A percentile compares a stretch with the other conserved stretches of the same genome.
These are phyloP conservation scores for Bimastos eiseni DNA, from an alignment of 2,888 invertebrate species.

Conservation along the genomic window DNA sequence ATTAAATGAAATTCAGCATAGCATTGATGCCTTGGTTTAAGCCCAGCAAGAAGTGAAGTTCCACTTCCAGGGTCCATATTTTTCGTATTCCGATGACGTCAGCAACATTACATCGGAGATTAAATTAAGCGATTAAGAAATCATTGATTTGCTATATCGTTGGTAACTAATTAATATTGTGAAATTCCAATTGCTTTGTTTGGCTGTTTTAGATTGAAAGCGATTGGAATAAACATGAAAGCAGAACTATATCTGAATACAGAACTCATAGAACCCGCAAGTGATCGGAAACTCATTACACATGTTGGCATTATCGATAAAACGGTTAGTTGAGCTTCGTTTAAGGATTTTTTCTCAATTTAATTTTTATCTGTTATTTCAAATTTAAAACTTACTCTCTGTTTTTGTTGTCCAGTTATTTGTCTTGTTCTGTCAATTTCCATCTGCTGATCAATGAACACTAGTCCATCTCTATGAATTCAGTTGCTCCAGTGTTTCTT, in stretches of 20 bases:
- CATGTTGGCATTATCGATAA: slow-evolving; percentile 85
- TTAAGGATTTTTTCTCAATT: neutral
- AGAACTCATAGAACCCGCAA: slow-evolving; percentile 81
- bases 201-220: slow-evolving; percentile 63
- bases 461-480: neutral
- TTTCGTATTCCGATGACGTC: neutral
- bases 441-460: neutral
- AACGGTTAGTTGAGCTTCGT: slow-evolving; percentile 70
- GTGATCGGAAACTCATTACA: slow-evolving; percentile 83
- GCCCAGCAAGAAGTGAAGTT: neutral
- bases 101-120: neutral
- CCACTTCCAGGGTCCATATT: neutral
- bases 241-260: slow-evolving; percentile 87
- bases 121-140: neutral
- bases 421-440: neutral
- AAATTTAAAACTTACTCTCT: neutral
- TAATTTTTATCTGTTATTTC: neutral
- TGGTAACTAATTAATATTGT: neutral
- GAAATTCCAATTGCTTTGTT: neutral
- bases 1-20: too few species aligned
- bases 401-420: neutral
- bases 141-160: neutral
- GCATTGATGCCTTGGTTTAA: neutral
- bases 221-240: slow-evolving; percentile 74
- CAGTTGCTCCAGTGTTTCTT: neutral